phyloP scores from a whole-genome alignment of 1,140 invertebrate genomes.

The Lerema accius region DNA sequence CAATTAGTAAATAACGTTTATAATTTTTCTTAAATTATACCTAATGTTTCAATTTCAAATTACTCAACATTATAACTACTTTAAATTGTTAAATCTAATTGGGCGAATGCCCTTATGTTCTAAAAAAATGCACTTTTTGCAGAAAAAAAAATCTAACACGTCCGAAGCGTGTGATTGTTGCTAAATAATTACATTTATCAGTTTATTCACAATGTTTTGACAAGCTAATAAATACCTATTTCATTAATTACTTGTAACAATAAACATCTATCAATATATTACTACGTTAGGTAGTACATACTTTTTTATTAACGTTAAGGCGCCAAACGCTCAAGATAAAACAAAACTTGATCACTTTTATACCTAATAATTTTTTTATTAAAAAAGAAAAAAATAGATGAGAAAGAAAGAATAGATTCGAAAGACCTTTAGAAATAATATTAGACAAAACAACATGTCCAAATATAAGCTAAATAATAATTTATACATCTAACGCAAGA shows the following conservation, averaged over 20 bases:
- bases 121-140: not conserved
- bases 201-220: not conserved
- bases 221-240: not conserved
- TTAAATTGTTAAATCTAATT: slow-evolving; percentile 5
- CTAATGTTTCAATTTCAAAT: not conserved
- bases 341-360: too few relatives aligned
- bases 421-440: too few relatives aligned
- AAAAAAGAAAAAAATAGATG: too few relatives aligned
- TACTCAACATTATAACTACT: slow-evolving; percentile 1
- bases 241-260: not conserved
- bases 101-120: not conserved
- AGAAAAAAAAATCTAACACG: not conserved
- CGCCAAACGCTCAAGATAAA: not conserved
- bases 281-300: too few relatives aligned
- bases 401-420: too few relatives aligned
- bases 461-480: slow-evolving; percentile 4
- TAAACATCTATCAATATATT: not conserved
- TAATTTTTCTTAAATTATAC: slow-evolving; percentile 14
- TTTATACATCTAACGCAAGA: too few relatives aligned
- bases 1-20: slow-evolving; percentile 8
- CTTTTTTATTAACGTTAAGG: not conserved
- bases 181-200: not conserved
- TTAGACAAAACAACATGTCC: not conserved
- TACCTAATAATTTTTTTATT: too few relatives aligned
- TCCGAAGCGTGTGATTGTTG: not conserved